Evolutionary conservation across 2,113 vertebrate genomes (phyloP), one percentile per base, ranked within the genome.

Genomic region (Corydoras sp.): DNA sequence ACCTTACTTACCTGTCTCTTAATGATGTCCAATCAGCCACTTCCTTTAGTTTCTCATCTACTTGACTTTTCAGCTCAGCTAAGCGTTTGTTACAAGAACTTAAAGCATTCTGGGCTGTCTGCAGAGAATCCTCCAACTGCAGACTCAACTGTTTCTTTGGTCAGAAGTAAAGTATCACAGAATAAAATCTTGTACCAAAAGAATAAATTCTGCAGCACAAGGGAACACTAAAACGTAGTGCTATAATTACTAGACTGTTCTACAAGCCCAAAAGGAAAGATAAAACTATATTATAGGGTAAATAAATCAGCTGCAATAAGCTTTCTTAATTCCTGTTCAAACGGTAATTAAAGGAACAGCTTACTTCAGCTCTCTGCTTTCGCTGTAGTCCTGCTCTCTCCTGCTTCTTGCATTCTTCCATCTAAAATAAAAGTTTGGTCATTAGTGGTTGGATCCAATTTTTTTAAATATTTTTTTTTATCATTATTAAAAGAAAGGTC

Each of bases 1-100:
- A 11, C 55, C 3, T 10, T 14, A 68, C 85, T 85, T 63, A 90
- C 89, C 69, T n/a, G 0, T 89, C 81, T 79, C 76, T 77, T 53
- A 84, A 58, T 0, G 3, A 63, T 71, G 82, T 81, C 85, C 81
- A 86, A 60, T 31, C 43, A 5, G 62, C 68, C 61, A 85, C 71
- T 43, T 61, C 66, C 35, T 61, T 0, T 0, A 76, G 62, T 0
- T 0, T 61, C 0, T 48, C 70, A 12, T 82, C 79, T 5, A 78
- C 72, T 66, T 87, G 76, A 10, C 30, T 68, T 76, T 50, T 75
- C 32, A 89, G 74, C 74, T 72, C 31, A 9, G 10, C 56, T 58
- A 89, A 81, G 62, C 75, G 82, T 35, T 3, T 49, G 10, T 87
- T 80, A 62, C 83, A 86, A 0, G 48, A 69, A 32, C 14, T 75